A percentile compares a stretch with the other conserved stretches of the same genome.
Conservation (phyloP, 2,888 invertebrate genomes). For the Micoletzkya japonica region DNA sequence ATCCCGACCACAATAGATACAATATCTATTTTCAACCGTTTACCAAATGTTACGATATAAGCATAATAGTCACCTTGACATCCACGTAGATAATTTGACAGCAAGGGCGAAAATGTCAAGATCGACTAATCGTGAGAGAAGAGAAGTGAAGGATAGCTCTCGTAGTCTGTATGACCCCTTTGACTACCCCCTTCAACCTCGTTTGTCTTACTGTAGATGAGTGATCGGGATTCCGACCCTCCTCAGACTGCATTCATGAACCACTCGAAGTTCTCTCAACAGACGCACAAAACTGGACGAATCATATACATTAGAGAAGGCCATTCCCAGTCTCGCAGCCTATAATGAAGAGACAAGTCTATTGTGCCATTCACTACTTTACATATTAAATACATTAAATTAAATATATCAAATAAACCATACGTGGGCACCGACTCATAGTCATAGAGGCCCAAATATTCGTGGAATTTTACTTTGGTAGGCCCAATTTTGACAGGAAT, state of each 20-base stretch:
- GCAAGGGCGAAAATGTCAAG: slow-evolving; percentile 41
- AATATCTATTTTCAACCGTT: background rate
- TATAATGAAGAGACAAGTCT: slow-evolving; percentile 32
- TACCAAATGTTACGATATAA: background rate
- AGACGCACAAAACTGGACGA: slow-evolving; percentile 38
- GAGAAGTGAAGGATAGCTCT: slow-evolving; percentile 19
- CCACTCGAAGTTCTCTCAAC: slow-evolving; percentile 38
- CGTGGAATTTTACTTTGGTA: too few relatives aligned
- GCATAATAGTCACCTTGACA: slow-evolving; percentile 34
- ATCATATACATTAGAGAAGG: slow-evolving; percentile 38
- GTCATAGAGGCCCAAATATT: too few relatives aligned
- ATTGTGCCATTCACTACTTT: too few relatives aligned
- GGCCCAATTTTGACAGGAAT: too few relatives aligned
- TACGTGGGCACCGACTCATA: too few relatives aligned
- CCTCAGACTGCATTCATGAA: slow-evolving; percentile 38
- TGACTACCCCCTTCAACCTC: too few relatives aligned
- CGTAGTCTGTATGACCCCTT: background rate
- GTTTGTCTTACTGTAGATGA: slow-evolving; percentile 35
- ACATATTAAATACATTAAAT: too few relatives aligned
- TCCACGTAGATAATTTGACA: slow-evolving; percentile 41
- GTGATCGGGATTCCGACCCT: slow-evolving; percentile 44
- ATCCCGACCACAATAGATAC: background rate
- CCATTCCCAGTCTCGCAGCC: slow-evolving; percentile 47
- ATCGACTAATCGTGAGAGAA: slow-evolving; percentile 38
- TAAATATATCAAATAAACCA: too few relatives aligned